Evolutionary conservation across 35 echinoderm and acorn worm species (phyloP).

Genomic region (Apostichopus japonicus): DNA sequence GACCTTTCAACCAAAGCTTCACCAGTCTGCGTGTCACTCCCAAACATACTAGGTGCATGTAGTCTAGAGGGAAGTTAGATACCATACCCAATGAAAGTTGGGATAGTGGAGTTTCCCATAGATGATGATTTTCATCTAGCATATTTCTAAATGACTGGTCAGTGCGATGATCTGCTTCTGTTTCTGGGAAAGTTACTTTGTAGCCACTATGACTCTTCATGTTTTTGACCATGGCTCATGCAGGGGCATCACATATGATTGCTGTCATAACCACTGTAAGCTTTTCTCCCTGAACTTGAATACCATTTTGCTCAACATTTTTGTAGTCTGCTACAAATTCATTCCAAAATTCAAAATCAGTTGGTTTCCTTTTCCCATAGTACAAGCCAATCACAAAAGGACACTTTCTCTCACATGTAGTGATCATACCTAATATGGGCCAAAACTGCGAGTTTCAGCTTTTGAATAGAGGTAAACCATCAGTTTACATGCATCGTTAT

Average conservation of each 20-base stretch:
- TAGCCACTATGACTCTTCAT: constrained; percentile 38
- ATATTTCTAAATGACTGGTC: background rate
- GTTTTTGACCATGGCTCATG: constrained; percentile 41
- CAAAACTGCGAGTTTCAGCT: too few relatives aligned
- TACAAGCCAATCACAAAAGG: constrained; percentile 9
- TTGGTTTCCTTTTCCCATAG: background rate
- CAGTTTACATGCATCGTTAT: too few relatives aligned
- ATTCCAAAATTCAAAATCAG: constrained; percentile 18
- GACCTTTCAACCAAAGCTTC: constrained; percentile 21
- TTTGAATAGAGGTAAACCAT: too few relatives aligned
- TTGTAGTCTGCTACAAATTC: constrained; percentile 29
- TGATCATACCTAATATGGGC: too few relatives aligned
- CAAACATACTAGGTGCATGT: constrained; percentile 56
- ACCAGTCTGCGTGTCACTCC: constrained; percentile 21
- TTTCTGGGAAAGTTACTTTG: constrained; percentile 1
- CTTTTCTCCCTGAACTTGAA: background rate
- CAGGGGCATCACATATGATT: constrained; percentile 48
- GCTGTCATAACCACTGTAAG: background rate
- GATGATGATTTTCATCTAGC: constrained; percentile 41
- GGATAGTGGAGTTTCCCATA: constrained; percentile 18
- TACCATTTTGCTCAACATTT: background rate
- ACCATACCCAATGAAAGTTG: constrained; percentile 52
- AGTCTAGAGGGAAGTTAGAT: constrained; percentile 63
- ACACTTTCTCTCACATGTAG: too few relatives aligned
- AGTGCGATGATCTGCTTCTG: background rate